Evolutionary conservation across 2,888 invertebrate genomes (phyloP).

Genomic region (Brachyptera putata): DNA sequence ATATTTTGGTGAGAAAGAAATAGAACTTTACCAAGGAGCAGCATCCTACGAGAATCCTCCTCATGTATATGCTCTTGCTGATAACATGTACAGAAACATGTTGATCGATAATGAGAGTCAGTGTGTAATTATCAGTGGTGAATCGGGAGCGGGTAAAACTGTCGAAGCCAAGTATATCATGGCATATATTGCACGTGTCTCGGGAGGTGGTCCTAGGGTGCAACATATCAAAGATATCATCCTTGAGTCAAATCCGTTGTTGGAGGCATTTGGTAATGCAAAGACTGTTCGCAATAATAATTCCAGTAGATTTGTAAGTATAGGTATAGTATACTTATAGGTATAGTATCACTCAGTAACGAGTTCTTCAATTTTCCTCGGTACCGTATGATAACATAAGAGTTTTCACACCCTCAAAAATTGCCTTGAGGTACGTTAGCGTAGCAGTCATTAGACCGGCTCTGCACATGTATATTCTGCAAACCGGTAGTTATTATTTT

Average conservation of each 20-base stretch:
- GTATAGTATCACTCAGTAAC: too few relatives aligned
- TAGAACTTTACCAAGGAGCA: constrained; percentile 55
- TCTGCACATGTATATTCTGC: too few relatives aligned
- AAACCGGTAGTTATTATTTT: too few relatives aligned
- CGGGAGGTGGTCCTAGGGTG: constrained; percentile 59
- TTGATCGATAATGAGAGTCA: constrained; percentile 64
- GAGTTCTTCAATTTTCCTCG: too few relatives aligned
- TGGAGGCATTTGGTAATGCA: constrained; percentile 66
- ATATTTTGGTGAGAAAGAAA: constrained; percentile 60
- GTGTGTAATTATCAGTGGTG: constrained; percentile 67
- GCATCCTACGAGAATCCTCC: constrained; percentile 68
- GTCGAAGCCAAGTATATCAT: constrained; percentile 64
- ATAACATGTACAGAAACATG: constrained; percentile 69
- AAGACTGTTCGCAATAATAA: constrained; percentile 64
- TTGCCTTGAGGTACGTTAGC: too few relatives aligned
- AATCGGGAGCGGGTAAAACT: constrained; percentile 65
- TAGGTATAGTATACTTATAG: not conserved
- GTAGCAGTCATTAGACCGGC: too few relatives aligned
- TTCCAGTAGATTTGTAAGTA: constrained; percentile 60
- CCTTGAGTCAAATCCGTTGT: constrained; percentile 61
- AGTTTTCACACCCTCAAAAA: too few relatives aligned
- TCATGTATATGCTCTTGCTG: constrained; percentile 63
- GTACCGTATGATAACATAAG: too few relatives aligned
- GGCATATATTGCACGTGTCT: constrained; percentile 59
- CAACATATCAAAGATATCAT: constrained; percentile 64